A percentile compares a stretch with the other conserved stretches of the same genome.
Conservation (phyloP, 2,113 vertebrate species). For the Astatotilapia flaviijosephi region DNA sequence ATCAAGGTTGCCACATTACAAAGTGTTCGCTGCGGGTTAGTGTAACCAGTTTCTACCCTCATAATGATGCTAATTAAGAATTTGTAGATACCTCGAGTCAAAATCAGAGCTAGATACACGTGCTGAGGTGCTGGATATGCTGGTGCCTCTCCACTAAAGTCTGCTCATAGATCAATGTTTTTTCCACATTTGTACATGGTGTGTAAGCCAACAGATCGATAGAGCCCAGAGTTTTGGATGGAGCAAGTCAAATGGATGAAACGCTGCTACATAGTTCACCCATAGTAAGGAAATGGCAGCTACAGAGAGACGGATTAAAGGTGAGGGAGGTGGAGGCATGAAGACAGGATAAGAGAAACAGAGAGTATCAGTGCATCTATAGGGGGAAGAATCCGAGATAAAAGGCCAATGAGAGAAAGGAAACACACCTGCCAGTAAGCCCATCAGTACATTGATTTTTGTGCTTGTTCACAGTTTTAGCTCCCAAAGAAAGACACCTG, state of each 20-base stretch:
- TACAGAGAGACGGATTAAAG: not conserved
- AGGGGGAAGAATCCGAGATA: not conserved
- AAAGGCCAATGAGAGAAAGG: not conserved
- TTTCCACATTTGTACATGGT: conserved; percentile 30
- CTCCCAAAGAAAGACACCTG: not conserved
- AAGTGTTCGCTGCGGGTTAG: not conserved
- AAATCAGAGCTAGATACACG: not conserved
- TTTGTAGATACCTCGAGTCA: not conserved
- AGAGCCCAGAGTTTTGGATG: not conserved
- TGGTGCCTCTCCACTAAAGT: not conserved
- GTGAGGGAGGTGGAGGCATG: not conserved
- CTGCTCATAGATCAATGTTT: not conserved
- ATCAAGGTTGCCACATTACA: not conserved
- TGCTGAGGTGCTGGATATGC: not conserved
- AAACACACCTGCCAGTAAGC: not conserved
- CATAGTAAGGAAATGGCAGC: not conserved
- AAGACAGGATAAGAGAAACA: not conserved
- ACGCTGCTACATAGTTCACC: not conserved
- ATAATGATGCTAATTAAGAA: not conserved
- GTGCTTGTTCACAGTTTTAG: conserved; percentile 2
- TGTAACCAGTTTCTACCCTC: not conserved
- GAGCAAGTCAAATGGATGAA: not conserved
- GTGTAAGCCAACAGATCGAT: conserved; percentile 31
- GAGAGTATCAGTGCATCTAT: not conserved
- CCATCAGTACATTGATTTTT: not conserved